phyloP scores from a whole-genome alignment of 1,140 invertebrate genomes.

The Sycophila sp. region DNA sequence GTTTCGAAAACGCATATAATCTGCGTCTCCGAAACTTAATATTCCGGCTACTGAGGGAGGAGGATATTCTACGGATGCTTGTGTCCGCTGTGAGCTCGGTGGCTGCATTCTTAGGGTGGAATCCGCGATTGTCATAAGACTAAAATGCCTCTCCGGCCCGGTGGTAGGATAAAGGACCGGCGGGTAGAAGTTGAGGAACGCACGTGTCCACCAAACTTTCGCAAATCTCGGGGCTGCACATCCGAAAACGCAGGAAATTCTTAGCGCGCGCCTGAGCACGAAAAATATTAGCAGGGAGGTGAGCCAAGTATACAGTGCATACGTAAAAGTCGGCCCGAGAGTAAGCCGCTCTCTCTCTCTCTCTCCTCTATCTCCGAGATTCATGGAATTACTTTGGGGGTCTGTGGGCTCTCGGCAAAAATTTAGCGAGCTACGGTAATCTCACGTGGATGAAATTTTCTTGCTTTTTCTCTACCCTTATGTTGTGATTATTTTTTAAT shows the following conservation, averaged over 20 bases:
- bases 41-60: too few relatives aligned
- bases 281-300: not conserved
- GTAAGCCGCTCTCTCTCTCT: too few relatives aligned
- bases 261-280: not conserved
- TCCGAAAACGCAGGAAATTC: not conserved
- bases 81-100: too few relatives aligned
- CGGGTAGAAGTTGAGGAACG: slow-evolving; percentile 1
- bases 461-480: not conserved
- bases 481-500: too few relatives aligned
- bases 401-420: not conserved
- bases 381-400: slow-evolving; percentile 15
- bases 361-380: not conserved
- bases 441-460: not conserved
- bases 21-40: too few relatives aligned
- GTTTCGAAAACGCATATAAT: too few relatives aligned
- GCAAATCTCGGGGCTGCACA: not conserved
- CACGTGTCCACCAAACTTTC: not conserved
- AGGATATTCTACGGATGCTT: too few relatives aligned
- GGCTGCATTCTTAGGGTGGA: too few relatives aligned
- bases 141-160: not conserved
- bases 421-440: not conserved
- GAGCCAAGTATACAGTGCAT: too few relatives aligned
- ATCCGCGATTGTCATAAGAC: not conserved
- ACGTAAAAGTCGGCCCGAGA: too few relatives aligned
- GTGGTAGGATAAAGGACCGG: not conserved